A percentile compares a stretch with the other conserved stretches of the same genome.
phyloP scores from a whole-genome alignment of 2,797 vertebrate species.

The Ceryle rudis region DNA sequence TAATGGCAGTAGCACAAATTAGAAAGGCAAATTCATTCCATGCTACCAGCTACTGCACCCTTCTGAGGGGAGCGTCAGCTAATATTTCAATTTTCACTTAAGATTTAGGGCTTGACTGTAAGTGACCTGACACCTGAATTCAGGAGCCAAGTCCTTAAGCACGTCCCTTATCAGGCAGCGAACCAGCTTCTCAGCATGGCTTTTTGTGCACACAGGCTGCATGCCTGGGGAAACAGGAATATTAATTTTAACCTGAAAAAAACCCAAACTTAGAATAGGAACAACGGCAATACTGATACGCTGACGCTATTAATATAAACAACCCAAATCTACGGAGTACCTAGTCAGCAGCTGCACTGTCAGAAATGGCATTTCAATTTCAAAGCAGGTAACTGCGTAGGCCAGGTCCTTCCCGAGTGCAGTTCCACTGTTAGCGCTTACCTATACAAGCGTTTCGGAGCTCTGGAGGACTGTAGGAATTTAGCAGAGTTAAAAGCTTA shows the following conservation, averaged over 20 bases:
- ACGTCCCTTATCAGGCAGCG: not conserved
- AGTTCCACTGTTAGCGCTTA: slow-evolving; percentile 62
- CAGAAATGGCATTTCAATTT: not conserved
- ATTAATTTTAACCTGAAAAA: not conserved
- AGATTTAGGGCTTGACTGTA: not conserved
- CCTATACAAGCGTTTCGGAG: slow-evolving; percentile 95
- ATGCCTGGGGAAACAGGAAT: not conserved
- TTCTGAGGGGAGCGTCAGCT: not conserved
- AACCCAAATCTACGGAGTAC: not conserved
- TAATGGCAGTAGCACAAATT: not conserved
- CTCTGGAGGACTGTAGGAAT: slow-evolving; percentile 97
- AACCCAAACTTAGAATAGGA: not conserved
- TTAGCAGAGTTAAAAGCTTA: slow-evolving; percentile 95
- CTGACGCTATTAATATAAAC: not conserved
- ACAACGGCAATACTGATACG: fast-evolving
- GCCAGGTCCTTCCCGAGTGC: not conserved
- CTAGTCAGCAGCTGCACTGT: not conserved
- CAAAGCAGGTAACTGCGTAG: not conserved
- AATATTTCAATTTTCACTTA: not conserved
- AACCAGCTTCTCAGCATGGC: not conserved
- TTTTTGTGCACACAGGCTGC: not conserved
- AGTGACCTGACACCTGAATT: not conserved
- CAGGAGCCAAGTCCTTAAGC: not conserved
- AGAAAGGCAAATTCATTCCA: not conserved
- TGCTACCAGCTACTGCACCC: not conserved